Base-by-base conservation (phyloP, 2,797 vertebrate species). In the Melanotaenia pygmaea region DNA sequence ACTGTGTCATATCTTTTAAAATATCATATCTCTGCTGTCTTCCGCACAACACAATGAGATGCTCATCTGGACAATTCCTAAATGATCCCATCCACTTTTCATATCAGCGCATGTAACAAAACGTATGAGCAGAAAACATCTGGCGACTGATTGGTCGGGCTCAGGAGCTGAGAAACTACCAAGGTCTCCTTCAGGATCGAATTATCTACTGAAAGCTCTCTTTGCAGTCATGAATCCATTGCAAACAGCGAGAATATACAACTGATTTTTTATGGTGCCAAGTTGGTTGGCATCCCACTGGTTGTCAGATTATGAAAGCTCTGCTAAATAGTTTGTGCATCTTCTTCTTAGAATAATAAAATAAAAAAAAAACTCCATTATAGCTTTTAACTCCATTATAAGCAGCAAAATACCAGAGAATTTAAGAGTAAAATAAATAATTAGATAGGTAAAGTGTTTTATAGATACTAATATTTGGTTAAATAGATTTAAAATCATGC, bases 231-330 rank as follows among this genome's bases (percentile, higher is more conserved):
- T 53, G 13, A 10, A 10, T 45, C 8, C 6, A 16, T 1, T 28
- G 13, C 43, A 63, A 61, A 47, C 11, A 59, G 50, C 1, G 47
- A 20, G 3, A 11, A 26, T 28, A 70, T 4, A 37, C 18, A 50
- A 4, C 20, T 58, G 12, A 28, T 68, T 51, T 68, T 66, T 4
- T 54, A 12, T 9, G n/a, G 1, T 0, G 9, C 56, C 40, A 61
- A 30, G 50, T n/a, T 56, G 51, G 30, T 3, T 1, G 2, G 0
- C 1, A 18, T 0, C 4, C 45, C 51, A 34, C 12, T 47, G 22
- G 64, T 32, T 37, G 60, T 53, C 59, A 56, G 28, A 32, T 34
- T 65, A n/a, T 64, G 28, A 64, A 60, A 47, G 6, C n/a, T 22
- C 10, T 26, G 22, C 24, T 22, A 51, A 22, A 28, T 14, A 28